Evolutionary conservation across 2,113 vertebrate genomes (phyloP), one percentile per base, ranked within the genome.

Genomic region (Mystacornis crossleyi): DNA sequence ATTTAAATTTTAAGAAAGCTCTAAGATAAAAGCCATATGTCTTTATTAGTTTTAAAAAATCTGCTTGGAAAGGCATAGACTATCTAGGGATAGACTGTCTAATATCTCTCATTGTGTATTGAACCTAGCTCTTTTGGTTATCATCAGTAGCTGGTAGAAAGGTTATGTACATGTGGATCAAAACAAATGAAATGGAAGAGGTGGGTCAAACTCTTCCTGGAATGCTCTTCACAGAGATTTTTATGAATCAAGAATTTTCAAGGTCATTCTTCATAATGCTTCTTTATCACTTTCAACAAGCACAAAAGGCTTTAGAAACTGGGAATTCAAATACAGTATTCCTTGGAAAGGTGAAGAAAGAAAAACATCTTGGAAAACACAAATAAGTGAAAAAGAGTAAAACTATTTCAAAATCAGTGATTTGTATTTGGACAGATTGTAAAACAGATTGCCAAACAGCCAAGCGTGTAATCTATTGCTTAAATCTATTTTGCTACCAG

Each of bases 401-500:
- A 87, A 80, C 43, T 33, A 2, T 5, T 38, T 77, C 43, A 67
- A n/a, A 82, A 79, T 89, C 33, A 21, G 10, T 80, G 28, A 4
- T 17, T 86, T 93, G 36, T 61, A 14, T 86, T 77, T 67, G 48
- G 48, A 62, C 72, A 89, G 62, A 91, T 72, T 93, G 53, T 38
- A 83, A 93, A 95, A 71, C 84, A 93, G 91, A 93, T 93, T 91
- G 77, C 34, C 62, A 67, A 71, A 38, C 12, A 91, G 34, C 38
- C 58, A 75, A 74, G 31, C 33, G 18, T 75, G 14, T 29, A 75
- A 75, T 62, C 34, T 86, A 50, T 50, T 80, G 34, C 43, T 86
- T 67, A 67, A 83, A 86, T 45, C 43, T 58, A 48, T 55, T 74
- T 86, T 89, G 20, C 53, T 67, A 66, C n/a, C 42, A 71, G 38